Evolutionary conservation across 2,888 invertebrate species (phyloP), one percentile per base, ranked within the genome.

Genomic region (Drosophila mercatorum): DNA sequence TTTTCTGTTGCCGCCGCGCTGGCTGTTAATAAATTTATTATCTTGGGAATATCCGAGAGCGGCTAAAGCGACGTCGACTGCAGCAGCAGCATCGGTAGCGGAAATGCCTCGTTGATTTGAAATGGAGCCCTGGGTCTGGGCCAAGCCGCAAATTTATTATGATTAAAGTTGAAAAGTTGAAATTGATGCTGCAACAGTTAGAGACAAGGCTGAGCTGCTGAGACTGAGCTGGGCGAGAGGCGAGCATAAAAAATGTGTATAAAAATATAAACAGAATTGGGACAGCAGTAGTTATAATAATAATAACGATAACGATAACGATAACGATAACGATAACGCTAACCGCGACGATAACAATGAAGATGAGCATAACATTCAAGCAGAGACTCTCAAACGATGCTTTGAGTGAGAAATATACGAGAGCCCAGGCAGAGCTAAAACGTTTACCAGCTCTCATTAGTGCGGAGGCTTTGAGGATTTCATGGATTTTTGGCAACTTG

Each of bases 1-100:
- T 71, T 83, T 51, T 53, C 38, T 63, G 63, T 63, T 61, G 66
- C 52, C 64, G 67, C 40, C 58, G 51, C 40, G 62, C 26, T 68
- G 72, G 51, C 79, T 75, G 91, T 86, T 88, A 90, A 90, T 90
- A 90, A 88, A 90, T 91, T 88, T 91, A 88, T 91, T 91, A 91
- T 88, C 88, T 88, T 90, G 88, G 89, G 91, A 91, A 91, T 81
- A 75, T 72, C 55, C 75, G 66, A 65, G 69, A 57, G 59, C 47
- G 70, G 17, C 38, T 57, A 43, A 69, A 57, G 47, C 46, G 34
- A 51, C 43, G 40, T 31, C 28, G n/a, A 41, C 55, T n/a, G 38
- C 22, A 53, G 12, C 44, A 8, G 44, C 38, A 22, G 22, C 28
- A 51, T 7, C 36, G 66, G 47, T 41, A 68, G 59, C 88, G 89